Evolutionary conservation across 2,113 vertebrate genomes (phyloP).

Genomic region (Cynoglossus semilaevis): DNA sequence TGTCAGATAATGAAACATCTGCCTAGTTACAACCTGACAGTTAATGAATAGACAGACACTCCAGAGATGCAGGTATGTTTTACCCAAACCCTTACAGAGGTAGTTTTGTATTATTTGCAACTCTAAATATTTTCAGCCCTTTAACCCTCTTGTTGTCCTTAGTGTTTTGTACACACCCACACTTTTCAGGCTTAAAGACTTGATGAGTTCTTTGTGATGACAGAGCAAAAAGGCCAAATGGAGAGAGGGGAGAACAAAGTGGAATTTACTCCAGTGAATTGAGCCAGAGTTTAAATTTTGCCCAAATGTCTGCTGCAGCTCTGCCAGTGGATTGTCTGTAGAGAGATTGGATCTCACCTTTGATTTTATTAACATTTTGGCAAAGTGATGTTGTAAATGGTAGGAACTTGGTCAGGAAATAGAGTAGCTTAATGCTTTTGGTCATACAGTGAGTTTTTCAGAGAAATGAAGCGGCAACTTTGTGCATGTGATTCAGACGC

Average conservation of each 20-base stretch:
- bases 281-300: conserved; percentile 13
- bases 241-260: neutral
- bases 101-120: too few species aligned
- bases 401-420: conserved; percentile 31
- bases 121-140: too few species aligned
- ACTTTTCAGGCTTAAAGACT: conserved; percentile 7
- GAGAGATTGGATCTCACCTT: conserved; percentile 24
- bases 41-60: too few species aligned
- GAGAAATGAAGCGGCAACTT: neutral
- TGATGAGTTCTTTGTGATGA: conserved; percentile 39
- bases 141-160: too few species aligned
- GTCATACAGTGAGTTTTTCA: conserved; percentile 11
- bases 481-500: neutral
- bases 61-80: too few species aligned
- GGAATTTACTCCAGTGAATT: conserved; percentile 21
- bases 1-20: too few species aligned
- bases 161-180: neutral
- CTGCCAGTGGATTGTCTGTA: conserved; percentile 23
- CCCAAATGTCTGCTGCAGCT: conserved; percentile 7
- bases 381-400: conserved; percentile 20
- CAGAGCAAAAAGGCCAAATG: conserved; percentile 1
- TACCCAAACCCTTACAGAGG: too few species aligned
- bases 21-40: too few species aligned
- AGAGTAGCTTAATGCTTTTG: conserved; percentile 1
- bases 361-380: conserved; percentile 27